Evolutionary conservation across 2,888 invertebrate species (phyloP).

Genomic region (Leucania comma): DNA sequence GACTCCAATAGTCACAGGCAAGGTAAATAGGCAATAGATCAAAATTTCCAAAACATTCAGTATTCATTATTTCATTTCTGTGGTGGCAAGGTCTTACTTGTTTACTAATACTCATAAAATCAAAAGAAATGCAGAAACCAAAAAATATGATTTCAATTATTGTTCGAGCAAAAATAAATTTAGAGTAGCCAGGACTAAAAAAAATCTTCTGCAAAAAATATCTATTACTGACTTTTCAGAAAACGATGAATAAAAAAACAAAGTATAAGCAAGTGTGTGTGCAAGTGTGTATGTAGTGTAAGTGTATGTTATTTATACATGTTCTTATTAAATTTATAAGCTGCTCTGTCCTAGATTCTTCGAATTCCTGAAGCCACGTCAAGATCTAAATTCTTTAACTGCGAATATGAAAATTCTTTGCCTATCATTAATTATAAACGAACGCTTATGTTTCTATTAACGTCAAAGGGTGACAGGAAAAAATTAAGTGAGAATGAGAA

Average conservation of each 20-base stretch:
- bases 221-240: conserved; percentile 16
- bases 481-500: conserved; percentile 41
- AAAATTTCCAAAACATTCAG: background rate
- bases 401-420: conserved; percentile 44
- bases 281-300: too few species aligned
- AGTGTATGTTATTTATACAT: conserved; percentile 58
- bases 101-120: background rate
- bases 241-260: conserved; percentile 43
- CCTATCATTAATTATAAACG: conserved; percentile 48
- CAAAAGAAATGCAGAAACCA: background rate
- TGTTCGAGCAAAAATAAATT: background rate
- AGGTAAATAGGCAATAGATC: background rate
- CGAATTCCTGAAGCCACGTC: conserved; percentile 45
- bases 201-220: conserved; percentile 1
- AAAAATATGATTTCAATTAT: background rate
- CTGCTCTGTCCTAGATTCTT: conserved; percentile 60
- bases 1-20: too few species aligned
- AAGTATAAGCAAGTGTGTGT: conserved; percentile 14
- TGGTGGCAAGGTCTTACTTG: background rate
- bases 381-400: conserved; percentile 54
- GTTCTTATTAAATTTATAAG: conserved; percentile 63
- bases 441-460: conserved; percentile 27
- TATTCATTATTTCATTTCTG: background rate
- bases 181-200: background rate
- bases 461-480: conserved; percentile 35